Conservation (phyloP, 2,888 invertebrate genomes). For the Dynastes hyllus region DNA sequence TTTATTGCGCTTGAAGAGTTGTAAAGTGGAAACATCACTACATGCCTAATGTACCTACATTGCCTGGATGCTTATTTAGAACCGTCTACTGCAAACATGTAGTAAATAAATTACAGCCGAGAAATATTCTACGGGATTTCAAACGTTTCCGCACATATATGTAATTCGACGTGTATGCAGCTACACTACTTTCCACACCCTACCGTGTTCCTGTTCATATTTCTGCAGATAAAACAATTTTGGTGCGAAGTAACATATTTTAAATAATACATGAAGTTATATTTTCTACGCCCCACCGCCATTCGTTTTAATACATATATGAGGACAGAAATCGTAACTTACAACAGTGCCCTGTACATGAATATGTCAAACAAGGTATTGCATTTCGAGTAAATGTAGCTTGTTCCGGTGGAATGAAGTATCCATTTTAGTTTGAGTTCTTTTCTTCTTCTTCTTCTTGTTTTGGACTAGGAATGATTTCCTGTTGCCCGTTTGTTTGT, state of each 20-base stretch:
- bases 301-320: background rate
- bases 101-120: slow-evolving; percentile 18
- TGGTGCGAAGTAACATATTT: background rate
- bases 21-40: slow-evolving; percentile 36
- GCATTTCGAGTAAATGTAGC: too few species aligned
- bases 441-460: too few species aligned
- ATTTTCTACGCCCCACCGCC: background rate
- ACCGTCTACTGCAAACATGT: slow-evolving; percentile 27
- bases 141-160: slow-evolving; percentile 11
- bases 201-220: background rate
- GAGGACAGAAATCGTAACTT: too few species aligned
- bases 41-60: slow-evolving; percentile 31
- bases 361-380: too few species aligned
- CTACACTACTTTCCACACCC: background rate
- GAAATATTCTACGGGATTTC: slow-evolving; percentile 19
- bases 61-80: slow-evolving; percentile 19
- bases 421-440: too few species aligned
- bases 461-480: too few species aligned
- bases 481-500: too few species aligned
- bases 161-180: background rate
- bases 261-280: slow-evolving; percentile 10
- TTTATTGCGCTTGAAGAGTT: slow-evolving; percentile 41
- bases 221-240: slow-evolving; percentile 17
- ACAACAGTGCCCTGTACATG: too few species aligned
- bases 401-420: too few species aligned